Percentiles rank a stretch among this genome's conserved stretches.
Evolutionary conservation across 2,113 vertebrate genomes (phyloP).

Genomic region (Nematolebias whitei): DNA sequence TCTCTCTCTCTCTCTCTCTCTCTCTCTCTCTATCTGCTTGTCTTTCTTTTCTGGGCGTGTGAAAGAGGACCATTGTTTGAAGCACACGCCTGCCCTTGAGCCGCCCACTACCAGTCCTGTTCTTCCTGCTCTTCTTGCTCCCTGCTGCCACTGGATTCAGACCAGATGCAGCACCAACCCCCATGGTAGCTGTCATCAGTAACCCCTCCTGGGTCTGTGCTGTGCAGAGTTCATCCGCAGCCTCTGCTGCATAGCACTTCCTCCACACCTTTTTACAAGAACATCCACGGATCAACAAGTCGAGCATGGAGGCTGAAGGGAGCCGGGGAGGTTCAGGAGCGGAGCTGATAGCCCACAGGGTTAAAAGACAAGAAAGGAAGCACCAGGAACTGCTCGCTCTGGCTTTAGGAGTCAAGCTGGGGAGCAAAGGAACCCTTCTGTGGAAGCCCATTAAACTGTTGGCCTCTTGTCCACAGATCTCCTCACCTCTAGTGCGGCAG

Average conservation of each 20-base stretch:
- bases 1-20: constrained; percentile 55
- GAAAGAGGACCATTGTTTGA: constrained; percentile 89
- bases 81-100: constrained; percentile 86
- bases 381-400: constrained; percentile 91
- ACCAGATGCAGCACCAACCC: constrained; percentile 84
- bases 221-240: constrained; percentile 84
- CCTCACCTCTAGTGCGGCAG: constrained; percentile 90
- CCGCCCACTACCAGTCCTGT: constrained; percentile 78
- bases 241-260: constrained; percentile 74
- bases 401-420: constrained; percentile 90
- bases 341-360: constrained; percentile 82
- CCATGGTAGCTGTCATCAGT: constrained; percentile 78
- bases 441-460: constrained; percentile 98
- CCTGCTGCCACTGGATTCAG: constrained; percentile 58
- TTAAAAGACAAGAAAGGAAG: constrained; percentile 84
- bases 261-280: constrained; percentile 63
- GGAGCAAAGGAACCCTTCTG: constrained; percentile 85
- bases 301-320: constrained; percentile 82
- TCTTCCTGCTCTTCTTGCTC: constrained; percentile 43
- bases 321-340: constrained; percentile 48
- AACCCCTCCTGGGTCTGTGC: constrained; percentile 82
- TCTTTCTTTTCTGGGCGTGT: constrained; percentile 69
- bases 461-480: constrained; percentile 97
- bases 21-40: constrained; percentile 41
- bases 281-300: constrained; percentile 76